These are phyloP conservation scores for Siniperca undulata DNA, from an alignment of 2,797 vertebrate genomes.

Conservation along the genomic window DNA sequence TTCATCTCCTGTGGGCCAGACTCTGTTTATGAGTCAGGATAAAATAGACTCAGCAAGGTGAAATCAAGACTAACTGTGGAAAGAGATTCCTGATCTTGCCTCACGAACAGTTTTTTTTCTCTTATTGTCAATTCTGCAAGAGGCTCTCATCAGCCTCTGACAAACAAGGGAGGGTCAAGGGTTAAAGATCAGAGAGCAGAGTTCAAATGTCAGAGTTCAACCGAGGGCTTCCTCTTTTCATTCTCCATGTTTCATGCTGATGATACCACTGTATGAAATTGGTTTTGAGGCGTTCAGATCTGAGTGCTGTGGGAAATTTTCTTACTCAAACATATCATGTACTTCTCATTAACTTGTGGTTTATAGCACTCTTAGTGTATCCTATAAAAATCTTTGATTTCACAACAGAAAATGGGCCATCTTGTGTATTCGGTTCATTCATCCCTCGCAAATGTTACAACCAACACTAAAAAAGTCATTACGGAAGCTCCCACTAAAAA, in stretches of 20 bases:
- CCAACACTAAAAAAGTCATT: conserved; percentile 69
- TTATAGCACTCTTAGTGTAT: conserved; percentile 48
- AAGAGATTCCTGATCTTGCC: conserved; percentile 54
- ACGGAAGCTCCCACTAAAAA: conserved; percentile 59
- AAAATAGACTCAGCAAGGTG: conserved; percentile 53
- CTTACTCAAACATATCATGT: conserved; percentile 39
- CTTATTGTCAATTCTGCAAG: conserved; percentile 20
- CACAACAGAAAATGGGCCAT: conserved; percentile 32
- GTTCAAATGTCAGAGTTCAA: conserved; percentile 65
- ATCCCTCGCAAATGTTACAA: conserved; percentile 54
- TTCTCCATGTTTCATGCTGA: conserved; percentile 21
- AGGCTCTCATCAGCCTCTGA: conserved; percentile 46
- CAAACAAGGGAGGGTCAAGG: conserved; percentile 54
- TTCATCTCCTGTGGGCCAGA: conserved; percentile 51
- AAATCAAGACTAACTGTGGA: conserved; percentile 56
- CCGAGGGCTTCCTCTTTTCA: conserved; percentile 17
- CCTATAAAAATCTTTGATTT: conserved; percentile 60
- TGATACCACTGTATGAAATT: conserved; percentile 9
- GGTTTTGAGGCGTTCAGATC: conserved; percentile 21
- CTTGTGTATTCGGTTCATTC: conserved; percentile 51
- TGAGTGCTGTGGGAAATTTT: conserved; percentile 26
- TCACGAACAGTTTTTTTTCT: conserved; percentile 21
- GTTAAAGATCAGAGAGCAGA: conserved; percentile 56
- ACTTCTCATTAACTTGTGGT: conserved; percentile 56
- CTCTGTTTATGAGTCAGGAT: conserved; percentile 60